Conservation (phyloP, 2,113 vertebrate genomes). For the Quiscalus mexicanus region DNA sequence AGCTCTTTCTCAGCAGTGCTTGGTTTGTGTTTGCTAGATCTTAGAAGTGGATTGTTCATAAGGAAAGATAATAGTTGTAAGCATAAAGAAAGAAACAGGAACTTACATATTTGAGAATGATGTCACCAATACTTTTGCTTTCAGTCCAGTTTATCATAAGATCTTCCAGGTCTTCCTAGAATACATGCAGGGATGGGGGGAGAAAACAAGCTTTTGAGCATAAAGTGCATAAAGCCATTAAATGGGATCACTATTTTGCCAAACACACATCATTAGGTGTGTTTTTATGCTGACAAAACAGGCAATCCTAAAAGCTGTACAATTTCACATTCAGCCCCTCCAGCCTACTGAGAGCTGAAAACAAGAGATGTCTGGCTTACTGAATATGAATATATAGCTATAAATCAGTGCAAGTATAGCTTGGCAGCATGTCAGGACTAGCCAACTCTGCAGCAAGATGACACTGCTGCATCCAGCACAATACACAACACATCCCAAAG, state of each 20-base stretch:
- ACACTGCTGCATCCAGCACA: not conserved
- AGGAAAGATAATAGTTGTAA: not conserved
- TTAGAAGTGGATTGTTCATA: not conserved
- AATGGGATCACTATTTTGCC: not conserved
- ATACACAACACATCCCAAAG: not conserved
- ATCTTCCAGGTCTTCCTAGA: conserved; percentile 91
- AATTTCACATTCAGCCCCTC: not conserved
- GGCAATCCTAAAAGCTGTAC: not conserved
- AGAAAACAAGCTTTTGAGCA: not conserved
- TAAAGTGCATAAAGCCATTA: not conserved
- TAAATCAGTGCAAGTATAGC: not conserved
- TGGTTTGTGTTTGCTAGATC: not conserved
- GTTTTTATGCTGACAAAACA: not conserved
- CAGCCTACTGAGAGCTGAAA: not conserved
- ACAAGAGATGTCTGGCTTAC: not conserved
- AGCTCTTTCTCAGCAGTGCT: not conserved
- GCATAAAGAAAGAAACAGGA: not conserved
- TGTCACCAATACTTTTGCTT: conserved; percentile 89
- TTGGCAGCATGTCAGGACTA: not conserved
- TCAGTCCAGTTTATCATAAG: conserved; percentile 94
- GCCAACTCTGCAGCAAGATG: not conserved
- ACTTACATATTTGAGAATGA: conserved; percentile 97
- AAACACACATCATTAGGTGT: not conserved
- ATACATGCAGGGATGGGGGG: not conserved
- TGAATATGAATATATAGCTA: not conserved